Evolutionary conservation across 2,113 vertebrate genomes (phyloP).

Genomic region (Tyto alba): DNA sequence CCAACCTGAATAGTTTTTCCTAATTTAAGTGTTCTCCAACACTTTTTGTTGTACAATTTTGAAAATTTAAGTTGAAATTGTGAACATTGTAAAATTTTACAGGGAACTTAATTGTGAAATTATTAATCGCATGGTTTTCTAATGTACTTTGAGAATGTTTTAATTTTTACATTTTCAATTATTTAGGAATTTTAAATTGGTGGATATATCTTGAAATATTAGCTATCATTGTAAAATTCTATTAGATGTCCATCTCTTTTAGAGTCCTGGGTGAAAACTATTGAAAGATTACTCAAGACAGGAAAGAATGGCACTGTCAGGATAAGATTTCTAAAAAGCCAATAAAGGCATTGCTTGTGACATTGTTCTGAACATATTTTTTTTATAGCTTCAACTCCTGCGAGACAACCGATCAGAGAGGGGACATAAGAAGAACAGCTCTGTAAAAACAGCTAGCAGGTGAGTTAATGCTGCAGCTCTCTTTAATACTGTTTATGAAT

Average conservation of each 20-base stretch:
- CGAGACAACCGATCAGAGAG: constrained; percentile 86
- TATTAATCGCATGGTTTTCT: neutral
- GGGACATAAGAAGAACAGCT: constrained; percentile 90
- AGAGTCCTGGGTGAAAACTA: neutral
- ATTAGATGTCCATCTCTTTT: neutral
- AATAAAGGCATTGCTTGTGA: constrained; percentile 6
- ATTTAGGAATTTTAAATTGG: neutral
- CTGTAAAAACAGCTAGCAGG: constrained; percentile 93
- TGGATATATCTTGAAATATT: neutral
- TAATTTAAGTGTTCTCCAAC: neutral
- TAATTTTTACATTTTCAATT: neutral
- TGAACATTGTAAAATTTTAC: neutral
- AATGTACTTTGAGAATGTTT: neutral
- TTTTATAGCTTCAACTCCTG: constrained; percentile 76
- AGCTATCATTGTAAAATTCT: neutral
- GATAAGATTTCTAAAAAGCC: neutral
- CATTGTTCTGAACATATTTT: neutral
- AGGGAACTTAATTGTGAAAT: neutral
- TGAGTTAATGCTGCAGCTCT: constrained; percentile 49
- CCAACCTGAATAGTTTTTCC: neutral
- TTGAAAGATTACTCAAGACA: neutral
- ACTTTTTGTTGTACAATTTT: neutral
- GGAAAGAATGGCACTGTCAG: neutral
- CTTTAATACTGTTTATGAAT: neutral
- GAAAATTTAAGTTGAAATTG: neutral